These are phyloP conservation scores for Ceyx cyanopectus DNA, from an alignment of 2,113 vertebrate species.

Conservation along the genomic window DNA sequence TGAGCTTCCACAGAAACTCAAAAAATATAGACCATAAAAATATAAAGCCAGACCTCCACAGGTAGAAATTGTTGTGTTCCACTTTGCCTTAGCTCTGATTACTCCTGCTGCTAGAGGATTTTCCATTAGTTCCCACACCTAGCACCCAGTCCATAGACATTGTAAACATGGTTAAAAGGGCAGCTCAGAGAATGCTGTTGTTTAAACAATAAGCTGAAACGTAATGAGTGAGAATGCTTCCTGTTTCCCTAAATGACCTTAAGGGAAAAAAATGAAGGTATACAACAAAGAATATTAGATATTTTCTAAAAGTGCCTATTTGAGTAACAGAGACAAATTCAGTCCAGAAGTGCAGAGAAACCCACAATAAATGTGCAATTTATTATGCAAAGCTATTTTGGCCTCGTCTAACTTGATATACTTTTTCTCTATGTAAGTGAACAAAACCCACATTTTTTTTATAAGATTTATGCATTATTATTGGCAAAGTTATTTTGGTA, in stretches of 20 bases:
- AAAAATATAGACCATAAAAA: neutral
- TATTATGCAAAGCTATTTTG: neutral
- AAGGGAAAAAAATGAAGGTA: neutral
- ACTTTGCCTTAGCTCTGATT: neutral
- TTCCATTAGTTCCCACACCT: neutral
- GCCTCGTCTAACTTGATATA: neutral
- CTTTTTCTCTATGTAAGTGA: neutral
- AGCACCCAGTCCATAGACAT: neutral
- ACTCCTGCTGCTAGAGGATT: neutral
- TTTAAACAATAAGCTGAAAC: conserved; percentile 36
- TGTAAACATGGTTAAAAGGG: neutral
- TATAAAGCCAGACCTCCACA: neutral
- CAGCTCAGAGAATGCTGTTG: neutral
- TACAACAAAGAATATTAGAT: neutral
- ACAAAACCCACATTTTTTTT: neutral
- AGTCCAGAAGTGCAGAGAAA: neutral
- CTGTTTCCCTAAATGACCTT: conserved; percentile 15
- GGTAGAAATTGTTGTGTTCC: neutral
- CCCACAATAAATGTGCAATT: neutral
- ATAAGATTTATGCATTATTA: neutral
- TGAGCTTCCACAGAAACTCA: neutral
- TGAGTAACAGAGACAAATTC: neutral
- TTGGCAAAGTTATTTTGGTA: neutral
- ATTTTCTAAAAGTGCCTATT: neutral
- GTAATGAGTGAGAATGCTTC: conserved; percentile 26